Conservation (phyloP, 2,888 invertebrate genomes). For the Deilephila porcellus region DNA sequence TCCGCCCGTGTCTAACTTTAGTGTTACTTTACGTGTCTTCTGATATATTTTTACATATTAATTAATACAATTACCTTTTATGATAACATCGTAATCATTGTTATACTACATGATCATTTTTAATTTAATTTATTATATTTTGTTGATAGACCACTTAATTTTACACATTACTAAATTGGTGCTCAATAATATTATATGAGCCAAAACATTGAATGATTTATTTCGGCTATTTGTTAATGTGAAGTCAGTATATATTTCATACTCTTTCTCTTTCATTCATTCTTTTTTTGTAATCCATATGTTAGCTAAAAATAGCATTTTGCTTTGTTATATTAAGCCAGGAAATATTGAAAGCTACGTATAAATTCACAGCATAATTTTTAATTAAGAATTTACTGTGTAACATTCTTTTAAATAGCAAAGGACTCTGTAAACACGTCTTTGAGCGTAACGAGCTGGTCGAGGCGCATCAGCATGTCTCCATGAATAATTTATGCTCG, state of each 20-base stretch:
- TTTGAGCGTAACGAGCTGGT: constrained; percentile 51
- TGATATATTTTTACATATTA: constrained; percentile 16
- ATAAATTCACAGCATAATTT: background rate
- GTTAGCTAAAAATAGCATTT: too few relatives aligned
- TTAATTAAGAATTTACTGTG: constrained; percentile 1
- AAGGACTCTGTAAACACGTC: constrained; percentile 42
- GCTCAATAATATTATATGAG: too few relatives aligned
- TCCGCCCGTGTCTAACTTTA: constrained; percentile 38
- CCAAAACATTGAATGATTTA: too few relatives aligned
- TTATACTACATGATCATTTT: too few relatives aligned
- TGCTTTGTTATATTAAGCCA: too few relatives aligned
- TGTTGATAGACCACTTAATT: too few relatives aligned
- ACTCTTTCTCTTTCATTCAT: too few relatives aligned
- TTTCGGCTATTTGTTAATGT: too few relatives aligned
- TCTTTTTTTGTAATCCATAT: too few relatives aligned
- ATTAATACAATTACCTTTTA: background rate
- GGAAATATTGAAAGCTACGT: background rate
- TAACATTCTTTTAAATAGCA: constrained; percentile 8
- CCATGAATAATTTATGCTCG: constrained; percentile 74
- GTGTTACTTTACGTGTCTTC: constrained; percentile 22
- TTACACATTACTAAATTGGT: too few relatives aligned
- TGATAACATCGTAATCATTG: background rate
- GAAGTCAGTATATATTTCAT: too few relatives aligned
- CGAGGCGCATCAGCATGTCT: constrained; percentile 51
- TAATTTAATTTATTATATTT: too few relatives aligned